Base-by-base conservation (phyloP, 2,888 invertebrate species). In the Carterocephalus palaemon region DNA sequence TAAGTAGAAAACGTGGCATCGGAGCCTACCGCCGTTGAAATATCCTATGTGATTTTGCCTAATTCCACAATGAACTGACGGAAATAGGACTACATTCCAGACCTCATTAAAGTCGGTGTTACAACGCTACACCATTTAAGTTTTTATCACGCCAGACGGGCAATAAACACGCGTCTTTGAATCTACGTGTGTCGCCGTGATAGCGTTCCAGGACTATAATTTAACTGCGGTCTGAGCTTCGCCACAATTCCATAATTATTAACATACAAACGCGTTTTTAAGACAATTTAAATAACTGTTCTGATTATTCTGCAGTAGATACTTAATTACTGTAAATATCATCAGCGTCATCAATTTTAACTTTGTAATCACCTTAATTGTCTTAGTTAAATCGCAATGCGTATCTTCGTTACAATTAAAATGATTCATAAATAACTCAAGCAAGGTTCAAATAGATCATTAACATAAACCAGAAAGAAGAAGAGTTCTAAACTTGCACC, bases 81-180 rank as follows among this genome's bases (percentile, higher is more conserved):
- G 67, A 70, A 72, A 75, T 70, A 60, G 68, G 60, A 60, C 73
- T 31, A 49, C 75, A 75, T 75, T 75, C 75, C 64, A 54, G 48
- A 53, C 51, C 54, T 54, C 54, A 60, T 62, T 60, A 64, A 57
- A 47, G 48, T 48, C 50, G 57, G 56, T 51, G 53, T 51, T 49
- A 53, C 55, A 56, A 45, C 47, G 48, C 46, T 13, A 17, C 10
- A 41, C 38, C 47, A 41, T 39, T 42, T 42, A 31, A 37, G 49
- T 49, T 47, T 52, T 52, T 52, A 45, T 43, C 33, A 13, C 16
- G 19, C 16, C 33, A 34, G 9, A 3, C 19, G 10, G 24, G 32
- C 24, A 32, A 45, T 38, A 38, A 45, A 38, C 37, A 45, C 24
- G 19, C 20, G 38, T 19, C 37, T 43, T 23, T 37, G 23, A 29